Evolutionary conservation across 2,888 invertebrate species (phyloP).

Genomic region (Oxytorus armatus): DNA sequence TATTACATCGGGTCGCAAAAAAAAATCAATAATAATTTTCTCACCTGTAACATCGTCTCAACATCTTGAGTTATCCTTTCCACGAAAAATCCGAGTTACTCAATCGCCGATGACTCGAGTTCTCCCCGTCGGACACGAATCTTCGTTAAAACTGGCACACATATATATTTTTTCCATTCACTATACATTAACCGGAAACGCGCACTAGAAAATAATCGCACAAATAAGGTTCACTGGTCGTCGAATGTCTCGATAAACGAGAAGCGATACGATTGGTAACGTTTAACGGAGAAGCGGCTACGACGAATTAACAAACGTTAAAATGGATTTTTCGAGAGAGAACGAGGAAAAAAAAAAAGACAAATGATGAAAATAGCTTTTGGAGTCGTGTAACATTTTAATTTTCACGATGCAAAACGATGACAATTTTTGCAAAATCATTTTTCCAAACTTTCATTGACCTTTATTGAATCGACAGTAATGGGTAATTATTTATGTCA

Average conservation of each 20-base stretch:
- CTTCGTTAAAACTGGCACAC: conserved; percentile 16
- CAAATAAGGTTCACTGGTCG: conserved; percentile 30
- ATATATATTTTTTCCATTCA: not conserved
- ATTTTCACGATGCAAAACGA: too few species aligned
- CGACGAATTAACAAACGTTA: conserved; percentile 19
- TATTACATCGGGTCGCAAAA: too few species aligned
- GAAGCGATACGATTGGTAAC: too few species aligned
- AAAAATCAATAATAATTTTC: conserved; percentile 3
- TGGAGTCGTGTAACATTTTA: too few species aligned
- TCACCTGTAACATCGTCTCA: conserved; percentile 1
- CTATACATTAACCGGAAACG: conserved; percentile 27
- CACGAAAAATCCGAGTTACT: not conserved
- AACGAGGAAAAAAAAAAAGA: too few species aligned
- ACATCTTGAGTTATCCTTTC: not conserved
- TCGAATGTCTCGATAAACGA: conserved; percentile 20
- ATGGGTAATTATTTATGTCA: too few species aligned
- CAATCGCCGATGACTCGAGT: not conserved
- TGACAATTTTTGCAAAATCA: too few species aligned
- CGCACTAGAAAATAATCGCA: conserved; percentile 20
- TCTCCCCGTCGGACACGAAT: conserved; percentile 5
- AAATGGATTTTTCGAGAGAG: too few species aligned
- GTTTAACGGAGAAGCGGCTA: too few species aligned
- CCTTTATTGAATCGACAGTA: too few species aligned
- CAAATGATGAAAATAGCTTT: too few species aligned
- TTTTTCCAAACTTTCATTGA: too few species aligned